Base-by-base conservation (phyloP, 2,888 invertebrate genomes). In the Cephus spinipes region DNA sequence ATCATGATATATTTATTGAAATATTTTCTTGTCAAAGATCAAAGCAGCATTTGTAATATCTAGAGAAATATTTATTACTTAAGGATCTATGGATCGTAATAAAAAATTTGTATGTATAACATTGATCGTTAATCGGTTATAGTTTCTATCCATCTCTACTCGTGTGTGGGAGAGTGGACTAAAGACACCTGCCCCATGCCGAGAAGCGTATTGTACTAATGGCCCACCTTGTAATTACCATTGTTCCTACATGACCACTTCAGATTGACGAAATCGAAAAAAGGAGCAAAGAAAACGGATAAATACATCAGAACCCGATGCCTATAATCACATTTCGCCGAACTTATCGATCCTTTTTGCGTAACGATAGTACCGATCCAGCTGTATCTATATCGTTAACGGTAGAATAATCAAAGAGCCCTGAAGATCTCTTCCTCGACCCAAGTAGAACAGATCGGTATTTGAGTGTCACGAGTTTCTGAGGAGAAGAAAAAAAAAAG, bases 201-300 rank as follows among this genome's bases (percentile, higher is more conserved):
- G 87, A 81, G 85, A 84, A 79, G 81, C 79, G 82, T 83, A 85
- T 86, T 86, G 86, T 84, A 82, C 82, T 85, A 87, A 87, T 85
- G 84, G 85, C 79, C 83, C 80, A 78, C 80, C 84, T 84, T 85
- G 87, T 87, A 87, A 87, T 87, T 87, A 85, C 85, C 82, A 87
- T 87, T 87, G 85, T 87, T 84, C 80, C 79, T 74, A 80, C 83
- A 79, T 83, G 85, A 83, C 78, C 81, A 74, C 80, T 76, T 79
- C 78, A 76, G 79, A 83, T 81, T 80, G 79, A 79, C 78, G 77
- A 79, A 82, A 84, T 82, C 76, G 68, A 77, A 36, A 74, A 34
- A 33, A 36, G 74, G 23, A 33, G 36, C 74, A 36, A 74, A 35
- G 30, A 15, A 35, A 74, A 12, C 74, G 31, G 35, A 74, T 74